Percentiles rank a stretch among this genome's conserved stretches.
Conservation (phyloP, 2,797 vertebrate genomes). For the Peromyscus attwateri region DNA sequence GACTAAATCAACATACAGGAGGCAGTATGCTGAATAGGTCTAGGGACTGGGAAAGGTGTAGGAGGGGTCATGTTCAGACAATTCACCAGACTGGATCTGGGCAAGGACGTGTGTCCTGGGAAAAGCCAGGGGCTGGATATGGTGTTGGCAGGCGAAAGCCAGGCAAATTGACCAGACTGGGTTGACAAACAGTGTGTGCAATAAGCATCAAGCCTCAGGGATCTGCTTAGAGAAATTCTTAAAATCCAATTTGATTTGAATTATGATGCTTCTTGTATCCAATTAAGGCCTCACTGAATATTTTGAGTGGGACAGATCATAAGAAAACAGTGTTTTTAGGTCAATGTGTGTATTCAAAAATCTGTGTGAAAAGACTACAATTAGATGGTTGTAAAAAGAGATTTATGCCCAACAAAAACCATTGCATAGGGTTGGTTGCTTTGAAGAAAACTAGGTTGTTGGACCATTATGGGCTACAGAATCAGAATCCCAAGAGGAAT, state of each 20-base stretch:
- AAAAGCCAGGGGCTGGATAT: not conserved
- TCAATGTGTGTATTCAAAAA: not conserved
- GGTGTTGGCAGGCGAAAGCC: not conserved
- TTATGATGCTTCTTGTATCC: not conserved
- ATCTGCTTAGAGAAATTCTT: slow-evolving; percentile 37
- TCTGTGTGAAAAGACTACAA: not conserved
- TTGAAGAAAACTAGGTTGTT: not conserved
- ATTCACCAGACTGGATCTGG: not conserved
- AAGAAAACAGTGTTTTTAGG: slow-evolving; percentile 18
- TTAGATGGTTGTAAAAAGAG: not conserved
- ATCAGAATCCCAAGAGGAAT: not conserved
- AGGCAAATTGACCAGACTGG: not conserved
- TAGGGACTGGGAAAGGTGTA: not conserved
- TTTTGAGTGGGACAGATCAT: not conserved
- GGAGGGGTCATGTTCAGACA: not conserved
- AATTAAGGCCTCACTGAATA: not conserved
- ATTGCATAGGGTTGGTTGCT: not conserved
- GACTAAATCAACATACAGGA: not conserved
- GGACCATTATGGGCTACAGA: not conserved
- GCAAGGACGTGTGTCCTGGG: no score
- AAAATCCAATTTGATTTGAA: not conserved
- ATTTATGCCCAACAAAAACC: not conserved
- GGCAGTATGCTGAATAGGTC: not conserved
- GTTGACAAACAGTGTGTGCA: not conserved
- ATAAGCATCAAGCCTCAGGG: not conserved